A percentile compares a stretch with the other conserved stretches of the same genome.
phyloP scores from a whole-genome alignment of 2,888 invertebrate genomes.

The Dermolepida albohirtum region DNA sequence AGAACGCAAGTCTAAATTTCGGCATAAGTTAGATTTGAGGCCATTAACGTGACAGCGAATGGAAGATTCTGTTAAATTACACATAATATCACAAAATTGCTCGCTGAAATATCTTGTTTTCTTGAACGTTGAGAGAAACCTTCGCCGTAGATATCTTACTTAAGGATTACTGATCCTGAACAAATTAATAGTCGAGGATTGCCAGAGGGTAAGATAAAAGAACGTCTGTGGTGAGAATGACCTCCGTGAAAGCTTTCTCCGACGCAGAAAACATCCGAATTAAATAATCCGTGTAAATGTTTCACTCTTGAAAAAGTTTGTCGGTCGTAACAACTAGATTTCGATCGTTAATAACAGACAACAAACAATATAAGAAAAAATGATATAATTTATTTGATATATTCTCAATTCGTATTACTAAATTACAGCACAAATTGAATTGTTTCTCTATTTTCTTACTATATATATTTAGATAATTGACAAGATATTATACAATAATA shows the following conservation, averaged over 20 bases:
- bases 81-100: conserved; percentile 21
- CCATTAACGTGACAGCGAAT: conserved; percentile 23
- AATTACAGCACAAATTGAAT: too few relatives aligned
- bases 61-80: conserved; percentile 27
- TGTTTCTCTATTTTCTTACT: too few relatives aligned
- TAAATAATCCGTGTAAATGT: conserved; percentile 12
- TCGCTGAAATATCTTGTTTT: conserved; percentile 18
- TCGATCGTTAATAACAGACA: too few relatives aligned
- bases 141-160: conserved; percentile 2
- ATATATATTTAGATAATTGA: too few relatives aligned
- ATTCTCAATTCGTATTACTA: too few relatives aligned
- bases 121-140: background rate
- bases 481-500: too few relatives aligned
- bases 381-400: background rate
- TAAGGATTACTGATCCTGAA: conserved; percentile 18
- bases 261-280: conserved; percentile 3
- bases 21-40: conserved; percentile 24
- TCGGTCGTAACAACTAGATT: too few relatives aligned
- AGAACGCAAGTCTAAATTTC: conserved; percentile 17
- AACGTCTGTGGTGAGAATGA: conserved; percentile 6
- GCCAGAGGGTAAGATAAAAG: conserved; percentile 1
- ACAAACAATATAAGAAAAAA: background rate
- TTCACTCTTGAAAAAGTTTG: too few relatives aligned
- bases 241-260: background rate
- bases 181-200: conserved; percentile 23